These are phyloP conservation scores for Trichopoda pennipes DNA, from an alignment of 2,888 invertebrate genomes.

Conservation along the genomic window DNA sequence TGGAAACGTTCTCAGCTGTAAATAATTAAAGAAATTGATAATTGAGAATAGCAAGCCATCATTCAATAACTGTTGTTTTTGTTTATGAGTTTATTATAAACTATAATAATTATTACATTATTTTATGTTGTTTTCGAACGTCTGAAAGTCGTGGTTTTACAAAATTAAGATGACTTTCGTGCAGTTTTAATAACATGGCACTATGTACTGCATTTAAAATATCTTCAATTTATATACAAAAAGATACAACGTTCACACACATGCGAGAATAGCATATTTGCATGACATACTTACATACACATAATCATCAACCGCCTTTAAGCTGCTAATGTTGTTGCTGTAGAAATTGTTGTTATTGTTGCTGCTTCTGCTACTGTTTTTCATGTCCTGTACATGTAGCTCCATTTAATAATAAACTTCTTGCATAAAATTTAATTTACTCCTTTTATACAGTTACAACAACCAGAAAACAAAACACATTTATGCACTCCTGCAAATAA, in stretches of 20 bases:
- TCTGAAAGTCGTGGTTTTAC: slow-evolving; percentile 3
- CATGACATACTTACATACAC: not conserved
- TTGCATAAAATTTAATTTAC: slow-evolving; percentile 78
- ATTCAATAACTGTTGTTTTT: slow-evolving; percentile 28
- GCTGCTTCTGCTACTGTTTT: slow-evolving; percentile 38
- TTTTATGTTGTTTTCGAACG: slow-evolving; percentile 47
- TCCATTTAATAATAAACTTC: slow-evolving; percentile 80
- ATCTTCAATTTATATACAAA: slow-evolving; percentile 26
- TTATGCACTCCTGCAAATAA: slow-evolving; percentile 58
- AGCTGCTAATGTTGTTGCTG: slow-evolving; percentile 29
- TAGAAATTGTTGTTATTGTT: slow-evolving; percentile 34
- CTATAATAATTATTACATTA: slow-evolving; percentile 72
- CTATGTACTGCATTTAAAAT: slow-evolving; percentile 54
- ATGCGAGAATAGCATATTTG: not conserved
- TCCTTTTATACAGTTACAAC: slow-evolving; percentile 66
- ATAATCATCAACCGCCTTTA: slow-evolving; percentile 49
- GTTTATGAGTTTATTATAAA: slow-evolving; percentile 70
- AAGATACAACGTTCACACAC: not conserved
- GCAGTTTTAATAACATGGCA: slow-evolving; percentile 35
- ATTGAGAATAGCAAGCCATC: not conserved
- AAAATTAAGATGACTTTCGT: slow-evolving; percentile 20
- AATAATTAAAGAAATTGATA: too few relatives aligned
- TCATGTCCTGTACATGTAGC: slow-evolving; percentile 62
- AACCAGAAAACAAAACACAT: slow-evolving; percentile 26
- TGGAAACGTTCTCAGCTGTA: too few relatives aligned